Base-by-base conservation (phyloP, 1,140 invertebrate genomes). In the Lordiphosa collinella region DNA sequence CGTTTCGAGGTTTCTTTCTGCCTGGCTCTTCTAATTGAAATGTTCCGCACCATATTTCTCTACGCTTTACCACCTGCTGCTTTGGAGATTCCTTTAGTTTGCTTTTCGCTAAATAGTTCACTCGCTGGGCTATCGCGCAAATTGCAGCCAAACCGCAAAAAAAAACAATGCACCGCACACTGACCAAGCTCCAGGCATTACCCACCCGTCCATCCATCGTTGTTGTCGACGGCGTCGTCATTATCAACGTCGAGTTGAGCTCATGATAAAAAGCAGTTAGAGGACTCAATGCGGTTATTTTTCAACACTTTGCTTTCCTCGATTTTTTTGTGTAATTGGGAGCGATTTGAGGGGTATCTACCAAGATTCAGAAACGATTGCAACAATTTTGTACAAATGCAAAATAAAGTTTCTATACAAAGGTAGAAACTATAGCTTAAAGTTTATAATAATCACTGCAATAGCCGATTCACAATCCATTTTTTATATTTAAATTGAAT, bases 61-160 rank as follows among this genome's bases (percentile, higher is more conserved):
- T 82, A 73, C 71, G 76, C 78, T 71, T 82, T 82, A 76, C 76
- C 76, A 84, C 78, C 76, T 82, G 78, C 76, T 82, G 75, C 41
- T 44, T 44, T 44, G 41, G 58, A 47, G 40, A 29, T 37, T 57
- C 59, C 63, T 63, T 32, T 37, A 72, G 38, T 55, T 41, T 25
- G 38, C 53, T 48, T 41, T 43, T 60, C 47, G 52, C 64, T 74
- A 79, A 80, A 79, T 79, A 80, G 75, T 80, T 79, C 64, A 58
- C 63, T 72, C 54, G 31, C 49, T 43, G 25, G 11, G 40, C 55
- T 50, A 36, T 55, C 49, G 53, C 59, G 57, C 60, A 78, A 78
- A 78, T 78, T 78, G 74, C 63, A 73, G 48, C 35, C 57, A 67
- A 67, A 75, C 71, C 54, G 63, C 71, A 69, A 55, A 53, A 50